phyloP scores from a whole-genome alignment of 2,888 invertebrate species.

The Oithona nana region DNA sequence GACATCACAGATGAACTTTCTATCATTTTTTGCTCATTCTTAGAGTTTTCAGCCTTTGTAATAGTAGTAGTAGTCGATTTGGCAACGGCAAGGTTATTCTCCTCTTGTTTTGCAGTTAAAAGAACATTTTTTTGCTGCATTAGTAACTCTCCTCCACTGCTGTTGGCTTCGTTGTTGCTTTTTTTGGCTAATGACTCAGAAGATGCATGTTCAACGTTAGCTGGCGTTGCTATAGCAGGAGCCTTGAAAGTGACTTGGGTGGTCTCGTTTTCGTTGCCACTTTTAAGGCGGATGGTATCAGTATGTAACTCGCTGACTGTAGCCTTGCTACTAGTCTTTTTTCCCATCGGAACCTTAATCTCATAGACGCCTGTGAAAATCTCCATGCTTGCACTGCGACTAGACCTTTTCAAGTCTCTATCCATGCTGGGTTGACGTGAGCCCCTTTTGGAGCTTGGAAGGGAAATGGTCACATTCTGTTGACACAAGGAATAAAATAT shows the following conservation, averaged over 20 bases:
- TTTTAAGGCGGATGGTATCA: not conserved
- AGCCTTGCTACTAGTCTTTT: not conserved
- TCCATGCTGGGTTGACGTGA: slow-evolving; percentile 7
- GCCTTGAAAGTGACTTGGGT: not conserved
- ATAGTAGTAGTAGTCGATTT: no score
- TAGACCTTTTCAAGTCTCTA: not conserved
- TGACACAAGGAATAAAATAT: no score
- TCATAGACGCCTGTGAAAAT: slow-evolving; percentile 10
- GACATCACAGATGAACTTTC: no score
- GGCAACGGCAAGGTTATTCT: no score
- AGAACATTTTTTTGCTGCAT: no score
- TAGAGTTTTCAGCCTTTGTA: no score
- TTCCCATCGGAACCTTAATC: not conserved
- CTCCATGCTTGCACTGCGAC: slow-evolving; percentile 4
- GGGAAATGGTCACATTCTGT: slow-evolving; percentile 11
- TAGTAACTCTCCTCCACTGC: no score
- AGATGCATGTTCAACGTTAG: not conserved
- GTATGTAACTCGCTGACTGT: not conserved
- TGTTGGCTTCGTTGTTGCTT: no score
- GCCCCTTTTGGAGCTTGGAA: slow-evolving; percentile 1
- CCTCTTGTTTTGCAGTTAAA: no score
- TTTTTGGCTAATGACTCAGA: not conserved
- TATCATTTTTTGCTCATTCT: no score
- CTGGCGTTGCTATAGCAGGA: no score
- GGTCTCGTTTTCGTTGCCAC: not conserved